Percentiles rank a stretch among this genome's conserved stretches.
Conservation (phyloP, 1,140 invertebrate genomes). For the Eubasilissa regina region DNA sequence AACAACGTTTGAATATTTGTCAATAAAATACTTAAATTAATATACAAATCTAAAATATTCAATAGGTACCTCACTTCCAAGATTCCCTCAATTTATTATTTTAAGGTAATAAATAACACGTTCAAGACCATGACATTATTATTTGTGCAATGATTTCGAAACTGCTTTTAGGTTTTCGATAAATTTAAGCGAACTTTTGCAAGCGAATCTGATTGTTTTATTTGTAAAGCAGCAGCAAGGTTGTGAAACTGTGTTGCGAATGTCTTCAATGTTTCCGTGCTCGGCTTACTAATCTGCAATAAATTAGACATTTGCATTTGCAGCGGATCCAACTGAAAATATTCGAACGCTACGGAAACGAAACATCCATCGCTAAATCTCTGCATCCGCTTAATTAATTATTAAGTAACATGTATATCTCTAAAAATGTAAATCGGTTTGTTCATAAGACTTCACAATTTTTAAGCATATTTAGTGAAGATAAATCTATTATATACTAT, state of each 20-base stretch:
- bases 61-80: no score
- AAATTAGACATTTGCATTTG: slow-evolving; percentile 11
- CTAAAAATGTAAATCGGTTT: no score
- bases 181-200: slow-evolving; percentile 35
- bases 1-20: no score
- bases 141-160: slow-evolving; percentile 14
- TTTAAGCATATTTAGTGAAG: no score
- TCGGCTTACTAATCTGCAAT: slow-evolving; percentile 44
- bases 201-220: slow-evolving; percentile 47
- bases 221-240: slow-evolving; percentile 18
- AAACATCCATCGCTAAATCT: not conserved
- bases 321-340: slow-evolving; percentile 7
- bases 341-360: not conserved
- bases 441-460: no score
- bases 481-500: no score
- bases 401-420: no score
- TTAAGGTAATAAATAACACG: not conserved
- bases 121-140: slow-evolving; percentile 40
- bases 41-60: no score
- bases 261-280: slow-evolving; percentile 31
- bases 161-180: slow-evolving; percentile 32
- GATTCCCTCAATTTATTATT: no score
- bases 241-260: slow-evolving; percentile 37
- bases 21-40: no score
- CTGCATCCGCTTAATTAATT: no score